Evolutionary conservation across 2,113 vertebrate species (phyloP).

Genomic region (Tetraodon nigroviridis): DNA sequence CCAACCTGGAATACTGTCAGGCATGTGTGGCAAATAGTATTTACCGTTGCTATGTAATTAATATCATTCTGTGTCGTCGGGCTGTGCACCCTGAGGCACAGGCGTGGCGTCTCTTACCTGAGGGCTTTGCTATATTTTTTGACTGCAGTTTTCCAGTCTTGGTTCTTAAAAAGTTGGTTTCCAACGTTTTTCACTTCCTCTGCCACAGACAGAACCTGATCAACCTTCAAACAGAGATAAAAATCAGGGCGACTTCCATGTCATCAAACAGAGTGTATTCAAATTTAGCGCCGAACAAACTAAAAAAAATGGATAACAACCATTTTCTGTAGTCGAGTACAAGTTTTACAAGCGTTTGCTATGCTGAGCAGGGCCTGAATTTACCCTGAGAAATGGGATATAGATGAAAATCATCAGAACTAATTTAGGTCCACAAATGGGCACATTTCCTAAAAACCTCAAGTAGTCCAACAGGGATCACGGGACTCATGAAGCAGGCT

Average conservation of each 20-base stretch:
- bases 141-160: slow-evolving; percentile 87
- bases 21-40: too few species aligned
- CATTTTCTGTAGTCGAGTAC: background rate
- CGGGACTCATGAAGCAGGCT: background rate
- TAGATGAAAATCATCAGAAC: slow-evolving; percentile 2
- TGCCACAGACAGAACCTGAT: slow-evolving; percentile 83
- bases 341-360: background rate
- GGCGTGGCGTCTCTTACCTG: slow-evolving; percentile 72
- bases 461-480: background rate
- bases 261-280: background rate
- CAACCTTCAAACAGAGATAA: slow-evolving; percentile 66
- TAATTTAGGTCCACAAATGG: background rate
- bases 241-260: background rate
- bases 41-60: too few species aligned
- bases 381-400: background rate
- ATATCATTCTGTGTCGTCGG: too few species aligned
- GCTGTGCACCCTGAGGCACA: background rate
- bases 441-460: slow-evolving; percentile 4
- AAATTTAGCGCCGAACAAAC: background rate
- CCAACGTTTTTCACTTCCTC: slow-evolving; percentile 94
- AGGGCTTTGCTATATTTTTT: slow-evolving; percentile 92
- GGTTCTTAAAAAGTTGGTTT: slow-evolving; percentile 91
- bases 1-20: too few species aligned
- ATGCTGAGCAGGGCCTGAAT: slow-evolving; percentile 1
- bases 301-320: background rate